Percentiles rank a stretch among this genome's conserved stretches.
Conservation (phyloP, 2,113 vertebrate species). For the Zapornia atra region DNA sequence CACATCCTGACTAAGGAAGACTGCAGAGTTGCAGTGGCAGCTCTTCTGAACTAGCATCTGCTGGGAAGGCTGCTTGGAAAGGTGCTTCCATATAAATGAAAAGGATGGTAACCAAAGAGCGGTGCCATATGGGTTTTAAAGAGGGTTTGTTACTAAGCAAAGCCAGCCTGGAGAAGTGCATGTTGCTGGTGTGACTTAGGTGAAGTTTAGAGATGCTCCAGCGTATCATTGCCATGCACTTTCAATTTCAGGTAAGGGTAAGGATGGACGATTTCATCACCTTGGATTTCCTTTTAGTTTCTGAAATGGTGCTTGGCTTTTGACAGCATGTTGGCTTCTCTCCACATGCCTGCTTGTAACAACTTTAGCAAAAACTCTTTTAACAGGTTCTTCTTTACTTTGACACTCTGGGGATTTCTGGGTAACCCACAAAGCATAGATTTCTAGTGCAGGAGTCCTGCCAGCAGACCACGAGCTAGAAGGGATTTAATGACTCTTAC, state of each 20-base stretch:
- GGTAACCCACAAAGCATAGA: neutral
- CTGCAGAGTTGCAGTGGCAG: neutral
- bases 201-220: neutral
- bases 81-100: neutral
- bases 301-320: neutral
- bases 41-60: neutral
- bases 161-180: neutral
- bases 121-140: neutral
- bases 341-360: neutral
- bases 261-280: neutral
- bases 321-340: neutral
- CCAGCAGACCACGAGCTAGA: neutral
- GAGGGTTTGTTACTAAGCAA: neutral
- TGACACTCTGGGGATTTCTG: neutral
- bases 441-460: neutral
- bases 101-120: neutral
- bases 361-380: neutral
- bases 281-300: neutral
- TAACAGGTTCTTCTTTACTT: neutral
- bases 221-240: neutral
- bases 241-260: neutral
- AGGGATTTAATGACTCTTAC: neutral
- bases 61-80: neutral
- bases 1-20: neutral
- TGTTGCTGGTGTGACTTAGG: neutral